Evolutionary conservation across 2,113 vertebrate genomes (phyloP).

Genomic region (Gavialis gangeticus): DNA sequence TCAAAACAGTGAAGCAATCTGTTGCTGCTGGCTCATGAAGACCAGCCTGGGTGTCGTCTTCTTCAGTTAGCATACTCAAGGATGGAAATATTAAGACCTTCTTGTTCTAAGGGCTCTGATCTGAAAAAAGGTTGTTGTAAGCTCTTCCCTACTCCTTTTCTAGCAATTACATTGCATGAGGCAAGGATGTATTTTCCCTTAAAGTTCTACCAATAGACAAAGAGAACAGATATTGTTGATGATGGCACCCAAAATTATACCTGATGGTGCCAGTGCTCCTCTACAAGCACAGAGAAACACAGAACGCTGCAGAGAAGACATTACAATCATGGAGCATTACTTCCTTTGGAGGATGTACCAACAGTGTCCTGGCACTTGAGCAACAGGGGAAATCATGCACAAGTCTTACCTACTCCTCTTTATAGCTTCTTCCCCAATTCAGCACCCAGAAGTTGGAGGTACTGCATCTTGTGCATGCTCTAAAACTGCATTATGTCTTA

Average conservation of each 20-base stretch:
- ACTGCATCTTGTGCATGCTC: background rate
- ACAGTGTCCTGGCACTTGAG: background rate
- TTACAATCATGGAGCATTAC: background rate
- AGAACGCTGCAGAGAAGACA: background rate
- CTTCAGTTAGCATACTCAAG: background rate
- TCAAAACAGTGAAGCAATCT: background rate
- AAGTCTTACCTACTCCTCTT: background rate
- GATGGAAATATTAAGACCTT: background rate
- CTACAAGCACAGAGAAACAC: background rate
- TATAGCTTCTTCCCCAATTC: conserved; percentile 12
- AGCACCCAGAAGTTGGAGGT: background rate
- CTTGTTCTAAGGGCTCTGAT: background rate
- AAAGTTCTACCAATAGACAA: background rate
- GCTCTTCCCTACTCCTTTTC: background rate
- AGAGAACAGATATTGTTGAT: background rate
- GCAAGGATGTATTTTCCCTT: background rate
- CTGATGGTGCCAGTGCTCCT: background rate
- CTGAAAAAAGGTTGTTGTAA: background rate
- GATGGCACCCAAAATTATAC: background rate
- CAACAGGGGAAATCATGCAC: background rate
- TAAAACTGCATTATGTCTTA: conserved; percentile 13
- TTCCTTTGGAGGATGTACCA: background rate
- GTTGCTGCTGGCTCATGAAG: background rate
- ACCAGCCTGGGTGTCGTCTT: background rate
- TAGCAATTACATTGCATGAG: background rate